Conservation (phyloP, 2,888 invertebrate species). For the Himalopsyche anomala region DNA sequence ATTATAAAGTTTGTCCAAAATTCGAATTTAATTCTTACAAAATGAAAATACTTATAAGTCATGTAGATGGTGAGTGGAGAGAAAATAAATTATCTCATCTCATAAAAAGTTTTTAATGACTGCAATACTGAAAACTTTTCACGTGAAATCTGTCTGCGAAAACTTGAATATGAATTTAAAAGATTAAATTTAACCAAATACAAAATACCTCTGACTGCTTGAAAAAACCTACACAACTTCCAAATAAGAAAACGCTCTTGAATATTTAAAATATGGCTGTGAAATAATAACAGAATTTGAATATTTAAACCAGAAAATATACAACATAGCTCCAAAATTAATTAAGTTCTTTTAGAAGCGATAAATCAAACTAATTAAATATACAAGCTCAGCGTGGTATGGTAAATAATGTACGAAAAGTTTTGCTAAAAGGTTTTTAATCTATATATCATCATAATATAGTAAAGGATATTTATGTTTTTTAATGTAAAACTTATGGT, state of each 20-base stretch:
- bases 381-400: background rate
- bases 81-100: background rate
- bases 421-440: too few relatives aligned
- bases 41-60: too few relatives aligned
- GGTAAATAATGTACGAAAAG: too few relatives aligned
- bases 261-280: background rate
- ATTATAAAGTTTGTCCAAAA: background rate
- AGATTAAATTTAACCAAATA: slow-evolving; percentile 10
- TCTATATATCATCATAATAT: too few relatives aligned
- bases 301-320: background rate
- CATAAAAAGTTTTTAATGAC: slow-evolving; percentile 7
- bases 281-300: slow-evolving; percentile 16
- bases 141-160: background rate
- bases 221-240: background rate
- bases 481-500: too few relatives aligned
- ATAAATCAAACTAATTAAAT: slow-evolving; percentile 9
- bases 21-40: too few relatives aligned
- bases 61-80: too few relatives aligned
- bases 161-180: background rate
- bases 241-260: slow-evolving; percentile 1
- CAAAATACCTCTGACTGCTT: background rate
- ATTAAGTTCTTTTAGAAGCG: slow-evolving; percentile 13
- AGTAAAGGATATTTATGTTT: too few relatives aligned
- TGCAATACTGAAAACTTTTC: background rate
- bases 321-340: background rate